Conservation (phyloP, 1,140 invertebrate genomes). For the Monomorium pharaonis region DNA sequence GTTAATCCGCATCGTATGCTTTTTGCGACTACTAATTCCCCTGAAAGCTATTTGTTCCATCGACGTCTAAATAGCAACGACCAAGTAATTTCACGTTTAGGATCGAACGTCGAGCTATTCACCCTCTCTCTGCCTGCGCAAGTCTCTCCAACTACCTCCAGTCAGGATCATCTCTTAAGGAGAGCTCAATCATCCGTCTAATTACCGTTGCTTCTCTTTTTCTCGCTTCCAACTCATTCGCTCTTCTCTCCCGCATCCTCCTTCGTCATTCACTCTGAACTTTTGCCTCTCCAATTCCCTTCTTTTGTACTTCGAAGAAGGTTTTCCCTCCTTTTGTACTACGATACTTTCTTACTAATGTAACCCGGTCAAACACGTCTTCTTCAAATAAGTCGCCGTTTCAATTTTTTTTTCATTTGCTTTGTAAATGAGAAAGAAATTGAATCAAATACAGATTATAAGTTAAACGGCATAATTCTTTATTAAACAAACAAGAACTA, state of each 20-base stretch:
- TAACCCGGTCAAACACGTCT: not conserved
- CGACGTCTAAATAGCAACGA: conserved; percentile 52
- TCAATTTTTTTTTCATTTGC: conserved; percentile 1
- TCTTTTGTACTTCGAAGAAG: not conserved
- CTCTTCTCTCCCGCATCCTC: not conserved
- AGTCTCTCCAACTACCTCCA: conserved; percentile 28
- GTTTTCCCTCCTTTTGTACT: not conserved
- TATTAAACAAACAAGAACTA: not conserved
- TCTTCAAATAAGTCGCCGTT: not conserved
- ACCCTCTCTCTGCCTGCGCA: not conserved
- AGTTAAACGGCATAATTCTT: not conserved
- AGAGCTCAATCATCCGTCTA: conserved; percentile 80
- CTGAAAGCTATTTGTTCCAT: conserved; percentile 56
- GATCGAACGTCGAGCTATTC: conserved; percentile 42
- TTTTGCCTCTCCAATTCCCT: conserved; percentile 15
- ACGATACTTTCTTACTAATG: not conserved
- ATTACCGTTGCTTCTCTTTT: conserved; percentile 79
- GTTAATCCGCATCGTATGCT: conserved; percentile 11
- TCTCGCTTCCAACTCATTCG: conserved; percentile 20
- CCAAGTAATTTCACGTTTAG: conserved; percentile 60
- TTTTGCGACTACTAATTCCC: conserved; percentile 11
- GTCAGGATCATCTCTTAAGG: conserved; percentile 74
- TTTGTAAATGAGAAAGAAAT: not conserved
- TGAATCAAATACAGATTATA: not conserved
- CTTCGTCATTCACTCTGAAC: not conserved